These are phyloP conservation scores for Chrysemys picta DNA, from an alignment of 2,113 vertebrate species.

Conservation along the genomic window DNA sequence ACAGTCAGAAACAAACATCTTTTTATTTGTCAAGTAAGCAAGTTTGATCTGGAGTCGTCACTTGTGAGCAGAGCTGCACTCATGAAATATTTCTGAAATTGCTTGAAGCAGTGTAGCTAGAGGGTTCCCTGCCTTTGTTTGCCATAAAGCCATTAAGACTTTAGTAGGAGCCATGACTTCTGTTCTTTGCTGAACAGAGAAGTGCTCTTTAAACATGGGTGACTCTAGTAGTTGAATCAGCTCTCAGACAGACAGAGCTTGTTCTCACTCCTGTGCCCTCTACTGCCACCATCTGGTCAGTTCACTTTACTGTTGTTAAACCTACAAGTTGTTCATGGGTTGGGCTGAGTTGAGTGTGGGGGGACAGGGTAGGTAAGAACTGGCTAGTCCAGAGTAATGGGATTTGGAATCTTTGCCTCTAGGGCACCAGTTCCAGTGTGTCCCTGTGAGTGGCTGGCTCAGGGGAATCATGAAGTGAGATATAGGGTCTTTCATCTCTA, in stretches of 20 bases:
- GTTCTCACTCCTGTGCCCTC: background rate
- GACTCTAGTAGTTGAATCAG: background rate
- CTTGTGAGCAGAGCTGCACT: background rate
- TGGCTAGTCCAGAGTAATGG: background rate
- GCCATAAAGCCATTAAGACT: background rate
- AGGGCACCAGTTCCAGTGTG: background rate
- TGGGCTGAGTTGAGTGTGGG: background rate
- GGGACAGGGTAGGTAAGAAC: too few relatives aligned
- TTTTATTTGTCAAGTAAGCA: background rate
- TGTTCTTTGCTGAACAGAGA: background rate
- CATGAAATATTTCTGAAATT: background rate
- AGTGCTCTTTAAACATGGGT: background rate
- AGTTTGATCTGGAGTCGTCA: background rate
- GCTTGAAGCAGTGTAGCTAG: background rate
- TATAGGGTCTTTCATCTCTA: background rate
- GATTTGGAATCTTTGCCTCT: background rate
- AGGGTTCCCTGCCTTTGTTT: background rate
- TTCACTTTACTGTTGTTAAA: background rate
- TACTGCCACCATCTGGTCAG: background rate
- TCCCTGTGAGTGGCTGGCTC: background rate
- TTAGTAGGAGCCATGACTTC: background rate
- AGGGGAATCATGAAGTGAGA: background rate
- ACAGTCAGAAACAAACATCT: slow-evolving; percentile 30
- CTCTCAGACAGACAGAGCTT: background rate
- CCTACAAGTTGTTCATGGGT: background rate